Evolutionary conservation across 1,140 invertebrate genomes (phyloP).

Genomic region (Bombus balteatus): DNA sequence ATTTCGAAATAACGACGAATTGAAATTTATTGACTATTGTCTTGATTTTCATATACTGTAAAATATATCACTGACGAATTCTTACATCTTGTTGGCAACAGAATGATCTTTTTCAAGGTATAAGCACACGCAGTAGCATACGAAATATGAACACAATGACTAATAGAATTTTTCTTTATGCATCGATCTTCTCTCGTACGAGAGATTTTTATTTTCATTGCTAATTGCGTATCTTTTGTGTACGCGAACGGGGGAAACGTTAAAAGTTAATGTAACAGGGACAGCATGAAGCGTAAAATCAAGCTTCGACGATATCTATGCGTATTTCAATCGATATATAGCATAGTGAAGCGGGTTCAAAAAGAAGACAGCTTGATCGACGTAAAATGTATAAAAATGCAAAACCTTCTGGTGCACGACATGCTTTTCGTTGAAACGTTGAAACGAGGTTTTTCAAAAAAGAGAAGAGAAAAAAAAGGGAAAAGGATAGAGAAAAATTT

Average conservation of each 20-base stretch:
- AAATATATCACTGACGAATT: too few species aligned
- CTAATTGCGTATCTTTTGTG: not conserved
- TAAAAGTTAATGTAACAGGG: conserved; percentile 30
- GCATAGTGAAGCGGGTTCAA: conserved; percentile 38
- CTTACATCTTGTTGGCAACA: too few species aligned
- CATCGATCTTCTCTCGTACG: not conserved
- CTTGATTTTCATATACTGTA: too few species aligned
- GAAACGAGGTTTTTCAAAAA: not conserved
- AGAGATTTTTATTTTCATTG: not conserved
- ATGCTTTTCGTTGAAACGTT: conserved; percentile 14
- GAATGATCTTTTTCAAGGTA: not conserved
- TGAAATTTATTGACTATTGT: too few species aligned
- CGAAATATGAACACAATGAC: too few species aligned
- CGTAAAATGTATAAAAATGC: conserved; percentile 63
- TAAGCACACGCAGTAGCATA: not conserved
- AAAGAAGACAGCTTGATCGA: conserved; percentile 42
- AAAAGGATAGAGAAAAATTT: not conserved
- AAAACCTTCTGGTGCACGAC: conserved; percentile 15
- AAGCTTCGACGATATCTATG: conserved; percentile 36
- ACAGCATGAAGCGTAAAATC: conserved; percentile 37
- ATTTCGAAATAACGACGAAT: too few species aligned
- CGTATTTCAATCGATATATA: conserved; percentile 52
- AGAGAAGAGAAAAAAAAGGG: not conserved
- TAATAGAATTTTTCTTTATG: not conserved
- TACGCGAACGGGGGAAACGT: not conserved